Base-by-base conservation (phyloP, 2,888 invertebrate genomes). In the Heliothis peltigera region DNA sequence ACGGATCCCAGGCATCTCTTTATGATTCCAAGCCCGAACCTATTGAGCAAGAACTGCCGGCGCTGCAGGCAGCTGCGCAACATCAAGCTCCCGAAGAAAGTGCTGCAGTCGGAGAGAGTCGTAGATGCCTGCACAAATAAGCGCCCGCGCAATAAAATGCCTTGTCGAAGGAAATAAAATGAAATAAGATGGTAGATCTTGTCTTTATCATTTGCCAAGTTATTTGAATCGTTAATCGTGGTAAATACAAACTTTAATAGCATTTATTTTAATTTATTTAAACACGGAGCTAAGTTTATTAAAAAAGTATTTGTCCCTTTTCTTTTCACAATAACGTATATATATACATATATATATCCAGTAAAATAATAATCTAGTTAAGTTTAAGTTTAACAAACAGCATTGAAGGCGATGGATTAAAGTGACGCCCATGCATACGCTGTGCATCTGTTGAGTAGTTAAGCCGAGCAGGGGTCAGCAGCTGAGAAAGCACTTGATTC, bases 401-500 rank as follows among this genome's bases (percentile, higher is more conserved):
- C n/a, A 44, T 28, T 56, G n/a, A 10, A 19, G 10, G 4, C 17
- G n/a, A 8, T n/a, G 52, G 52, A 59, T 59, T 42, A 59, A 48
- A 48, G 22, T 32, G 55, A 19, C 15, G 44, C 32, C 53, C n/a
- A 28, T 56, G 56, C 54, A 57, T 48, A 46, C 49, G 67, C 54
- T 44, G 55, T 66, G 57, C 77, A 81, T 77, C 79, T 82, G 76
- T 61, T 64, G 39, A 18, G 42, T 56, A 28, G 63, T 68, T 62
- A 42, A 70, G 65, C 55, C 48, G 42, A 51, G 75, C 73, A 72
- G 81, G 81, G 90, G 90, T 88, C 86, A 83, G 76, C 92, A 92
- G 94, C 92, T 93, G 85, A 90, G 91, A 92, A 91, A 92, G 91
- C 85, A 84, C 89, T 89, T 91, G 89, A 93, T 92, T 92, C 90